phyloP scores from a whole-genome alignment of 1,140 invertebrate genomes.

The Thaumatotibia leucotreta region DNA sequence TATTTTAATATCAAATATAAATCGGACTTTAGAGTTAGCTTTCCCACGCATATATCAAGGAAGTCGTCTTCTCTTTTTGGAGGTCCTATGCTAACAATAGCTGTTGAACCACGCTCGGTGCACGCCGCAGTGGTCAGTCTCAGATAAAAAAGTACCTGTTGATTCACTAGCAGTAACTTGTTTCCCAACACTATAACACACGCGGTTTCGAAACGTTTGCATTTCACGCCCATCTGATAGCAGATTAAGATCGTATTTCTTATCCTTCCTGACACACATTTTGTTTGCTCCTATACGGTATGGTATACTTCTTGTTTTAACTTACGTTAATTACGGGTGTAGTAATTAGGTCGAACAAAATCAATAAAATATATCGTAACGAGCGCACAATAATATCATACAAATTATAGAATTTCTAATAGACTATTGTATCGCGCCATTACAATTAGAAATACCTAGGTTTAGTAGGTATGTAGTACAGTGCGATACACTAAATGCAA shows the following conservation, averaged over 20 bases:
- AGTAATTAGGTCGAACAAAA: too few species aligned
- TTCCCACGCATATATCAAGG: slow-evolving; percentile 19
- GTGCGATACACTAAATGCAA: neutral
- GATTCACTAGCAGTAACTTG: slow-evolving; percentile 28
- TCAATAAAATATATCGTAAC: too few species aligned
- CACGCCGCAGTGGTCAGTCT: slow-evolving; percentile 2
- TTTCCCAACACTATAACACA: slow-evolving; percentile 27
- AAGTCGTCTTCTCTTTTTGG: slow-evolving; percentile 20
- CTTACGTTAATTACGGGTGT: too few species aligned
- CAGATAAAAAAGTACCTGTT: slow-evolving; percentile 24
- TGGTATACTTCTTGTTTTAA: too few species aligned
- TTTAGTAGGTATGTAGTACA: too few species aligned
- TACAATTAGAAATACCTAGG: neutral
- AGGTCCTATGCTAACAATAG: slow-evolving; percentile 24
- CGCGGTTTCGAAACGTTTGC: slow-evolving; percentile 27
- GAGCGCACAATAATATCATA: too few species aligned
- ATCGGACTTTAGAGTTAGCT: neutral
- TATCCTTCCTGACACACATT: slow-evolving; percentile 7
- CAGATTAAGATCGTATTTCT: slow-evolving; percentile 27
- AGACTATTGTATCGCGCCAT: neutral
- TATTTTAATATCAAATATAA: neutral
- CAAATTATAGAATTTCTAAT: neutral
- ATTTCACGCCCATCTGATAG: slow-evolving; percentile 30
- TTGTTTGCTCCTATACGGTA: too few species aligned
- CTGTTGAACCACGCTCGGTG: slow-evolving; percentile 12